Evolutionary conservation across 2,797 vertebrate genomes (phyloP).

Genomic region (Pseudochirops cupreus): DNA sequence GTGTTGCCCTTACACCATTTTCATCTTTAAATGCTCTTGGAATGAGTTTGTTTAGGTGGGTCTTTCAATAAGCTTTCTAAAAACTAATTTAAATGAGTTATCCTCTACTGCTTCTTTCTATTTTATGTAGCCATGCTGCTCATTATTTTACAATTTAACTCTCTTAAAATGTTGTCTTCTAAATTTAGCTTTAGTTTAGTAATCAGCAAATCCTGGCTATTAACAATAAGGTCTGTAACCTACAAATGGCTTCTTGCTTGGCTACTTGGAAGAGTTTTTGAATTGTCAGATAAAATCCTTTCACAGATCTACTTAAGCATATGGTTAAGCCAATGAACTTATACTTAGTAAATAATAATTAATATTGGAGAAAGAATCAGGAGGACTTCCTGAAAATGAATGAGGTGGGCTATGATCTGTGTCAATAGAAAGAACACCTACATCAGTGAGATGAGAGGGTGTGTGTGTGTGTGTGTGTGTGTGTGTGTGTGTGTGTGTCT

Average conservation of each 20-base stretch:
- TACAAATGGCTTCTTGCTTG: slow-evolving; percentile 37
- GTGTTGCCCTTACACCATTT: background rate
- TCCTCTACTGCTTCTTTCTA: background rate
- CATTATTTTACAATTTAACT: background rate
- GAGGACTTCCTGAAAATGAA: slow-evolving; percentile 31
- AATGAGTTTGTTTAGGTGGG: background rate
- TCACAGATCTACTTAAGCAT: background rate
- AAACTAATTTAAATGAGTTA: background rate
- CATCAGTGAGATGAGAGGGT: too few species aligned
- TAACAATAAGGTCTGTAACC: background rate
- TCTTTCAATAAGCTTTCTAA: background rate
- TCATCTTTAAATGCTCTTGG: background rate
- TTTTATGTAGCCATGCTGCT: background rate
- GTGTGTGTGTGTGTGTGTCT: too few species aligned
- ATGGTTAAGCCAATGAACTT: background rate
- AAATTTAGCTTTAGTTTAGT: background rate
- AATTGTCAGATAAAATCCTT: slow-evolving; percentile 4
- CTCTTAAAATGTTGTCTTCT: background rate
- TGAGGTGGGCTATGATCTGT: slow-evolving; percentile 1
- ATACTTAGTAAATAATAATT: slow-evolving; percentile 23
- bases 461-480: too few species aligned
- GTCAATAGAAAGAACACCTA: background rate
- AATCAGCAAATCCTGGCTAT: background rate
- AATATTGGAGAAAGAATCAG: background rate
- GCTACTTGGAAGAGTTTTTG: background rate